phyloP scores from a whole-genome alignment of 92 coral and sea anemone species.

The Diadumene lineata region DNA sequence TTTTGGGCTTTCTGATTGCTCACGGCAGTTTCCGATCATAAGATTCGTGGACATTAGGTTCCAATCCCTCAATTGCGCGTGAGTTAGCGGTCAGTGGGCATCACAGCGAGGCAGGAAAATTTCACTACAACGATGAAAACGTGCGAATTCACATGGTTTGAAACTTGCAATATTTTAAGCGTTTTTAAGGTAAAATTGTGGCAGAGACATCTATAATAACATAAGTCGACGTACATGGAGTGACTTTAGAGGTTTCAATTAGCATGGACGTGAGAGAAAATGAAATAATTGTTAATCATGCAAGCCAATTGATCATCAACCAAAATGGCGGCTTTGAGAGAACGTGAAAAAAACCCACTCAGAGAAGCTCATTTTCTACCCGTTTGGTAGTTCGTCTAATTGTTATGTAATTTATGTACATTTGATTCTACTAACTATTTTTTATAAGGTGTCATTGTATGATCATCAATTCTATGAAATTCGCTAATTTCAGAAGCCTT shows the following conservation, averaged over 20 bases:
- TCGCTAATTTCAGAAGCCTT: neutral
- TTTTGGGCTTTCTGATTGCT: no score
- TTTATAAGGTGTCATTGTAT: neutral
- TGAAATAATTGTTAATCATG: neutral
- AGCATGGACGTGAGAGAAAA: neutral
- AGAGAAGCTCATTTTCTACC: neutral
- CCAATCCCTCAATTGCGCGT: conserved; percentile 6
- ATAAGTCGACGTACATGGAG: neutral
- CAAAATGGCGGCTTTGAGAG: conserved; percentile 17
- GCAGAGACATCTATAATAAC: neutral
- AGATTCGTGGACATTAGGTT: conserved; percentile 11
- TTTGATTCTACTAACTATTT: conserved; percentile 5
- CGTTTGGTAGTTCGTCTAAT: conserved; percentile 1
- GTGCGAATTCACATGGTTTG: neutral
- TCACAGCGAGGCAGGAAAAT: neutral
- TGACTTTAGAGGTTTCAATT: neutral
- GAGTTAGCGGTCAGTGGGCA: neutral
- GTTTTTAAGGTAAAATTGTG: neutral
- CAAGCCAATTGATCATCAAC: neutral
- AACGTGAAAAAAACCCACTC: neutral
- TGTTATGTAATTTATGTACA: neutral
- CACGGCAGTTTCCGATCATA: conserved; percentile 8
- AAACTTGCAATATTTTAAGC: neutral
- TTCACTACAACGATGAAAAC: neutral
- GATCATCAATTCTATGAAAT: neutral